Evolutionary conservation across 2,888 invertebrate genomes (phyloP).

Genomic region (Leistus spinibarbis): DNA sequence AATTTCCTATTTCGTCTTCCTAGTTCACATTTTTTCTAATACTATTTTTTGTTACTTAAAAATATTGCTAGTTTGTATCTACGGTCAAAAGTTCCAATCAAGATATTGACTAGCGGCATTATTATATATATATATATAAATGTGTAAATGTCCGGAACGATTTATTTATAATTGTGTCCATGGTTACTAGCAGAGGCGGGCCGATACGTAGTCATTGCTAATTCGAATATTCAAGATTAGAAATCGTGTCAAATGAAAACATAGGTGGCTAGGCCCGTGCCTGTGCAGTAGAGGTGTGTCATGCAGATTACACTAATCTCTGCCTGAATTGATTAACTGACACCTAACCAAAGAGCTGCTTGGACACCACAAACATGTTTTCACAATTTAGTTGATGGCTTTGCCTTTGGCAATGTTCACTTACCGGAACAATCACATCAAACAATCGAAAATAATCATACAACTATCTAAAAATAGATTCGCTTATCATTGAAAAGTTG

Average conservation of each 20-base stretch:
- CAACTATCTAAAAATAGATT: neutral
- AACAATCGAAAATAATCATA: neutral
- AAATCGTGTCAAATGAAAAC: neutral
- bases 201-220: no score
- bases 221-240: neutral
- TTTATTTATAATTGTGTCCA: no score
- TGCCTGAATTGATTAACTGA: neutral
- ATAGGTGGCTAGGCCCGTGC: neutral
- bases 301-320: neutral
- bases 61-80: neutral
- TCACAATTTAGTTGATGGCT: neutral
- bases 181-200: no score
- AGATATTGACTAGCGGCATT: no score
- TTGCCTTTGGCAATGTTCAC: neutral
- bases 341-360: neutral
- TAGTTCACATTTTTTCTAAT: neutral
- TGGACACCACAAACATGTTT: neutral
- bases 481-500: neutral
- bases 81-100: neutral
- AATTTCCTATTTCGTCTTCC: conserved; percentile 21
- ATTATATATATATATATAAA: no score
- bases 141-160: no score
- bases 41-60: neutral
- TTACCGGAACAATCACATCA: neutral
- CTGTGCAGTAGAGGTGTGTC: neutral